Evolutionary conservation across 2,888 invertebrate genomes (phyloP).

Genomic region (Tillus elongatus): DNA sequence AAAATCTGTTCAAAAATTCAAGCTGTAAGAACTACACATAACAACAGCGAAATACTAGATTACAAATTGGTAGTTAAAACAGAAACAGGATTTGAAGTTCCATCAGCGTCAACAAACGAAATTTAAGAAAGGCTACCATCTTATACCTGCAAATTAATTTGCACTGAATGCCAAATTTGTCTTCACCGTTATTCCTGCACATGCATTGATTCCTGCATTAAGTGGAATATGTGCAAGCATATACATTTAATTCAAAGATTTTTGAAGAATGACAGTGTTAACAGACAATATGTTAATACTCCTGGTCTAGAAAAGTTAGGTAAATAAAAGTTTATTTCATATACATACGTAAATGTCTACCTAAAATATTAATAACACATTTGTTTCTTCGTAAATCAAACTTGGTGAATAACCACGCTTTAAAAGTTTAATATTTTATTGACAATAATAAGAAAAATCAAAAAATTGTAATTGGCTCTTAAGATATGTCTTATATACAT

Average conservation of each 20-base stretch:
- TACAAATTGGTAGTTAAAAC: neutral
- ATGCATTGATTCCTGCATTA: constrained; percentile 12
- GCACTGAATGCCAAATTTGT: constrained; percentile 13
- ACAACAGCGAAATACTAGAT: constrained; percentile 7
- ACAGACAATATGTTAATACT: neutral
- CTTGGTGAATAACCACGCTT: too few relatives aligned
- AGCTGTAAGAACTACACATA: constrained; percentile 10
- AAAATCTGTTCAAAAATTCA: constrained; percentile 13
- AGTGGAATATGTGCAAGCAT: constrained; percentile 16
- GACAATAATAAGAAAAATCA: too few relatives aligned
- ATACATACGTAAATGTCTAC: too few relatives aligned
- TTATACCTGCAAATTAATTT: constrained; percentile 13
- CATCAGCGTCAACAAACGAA: constrained; percentile 9
- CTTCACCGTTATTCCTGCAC: constrained; percentile 12
- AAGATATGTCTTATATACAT: too few relatives aligned
- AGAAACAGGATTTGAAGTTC: constrained; percentile 10
- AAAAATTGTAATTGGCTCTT: too few relatives aligned
- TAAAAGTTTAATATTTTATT: too few relatives aligned
- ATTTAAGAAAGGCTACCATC: constrained; percentile 9
- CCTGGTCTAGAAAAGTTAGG: neutral
- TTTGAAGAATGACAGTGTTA: neutral
- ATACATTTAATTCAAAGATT: constrained; percentile 12
- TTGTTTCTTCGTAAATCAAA: too few relatives aligned
- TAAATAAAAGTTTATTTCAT: too few relatives aligned
- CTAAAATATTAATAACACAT: too few relatives aligned